Evolutionary conservation across 2,113 vertebrate species (phyloP), one percentile per base, ranked within the genome.

Genomic region (Lynx canadensis): DNA sequence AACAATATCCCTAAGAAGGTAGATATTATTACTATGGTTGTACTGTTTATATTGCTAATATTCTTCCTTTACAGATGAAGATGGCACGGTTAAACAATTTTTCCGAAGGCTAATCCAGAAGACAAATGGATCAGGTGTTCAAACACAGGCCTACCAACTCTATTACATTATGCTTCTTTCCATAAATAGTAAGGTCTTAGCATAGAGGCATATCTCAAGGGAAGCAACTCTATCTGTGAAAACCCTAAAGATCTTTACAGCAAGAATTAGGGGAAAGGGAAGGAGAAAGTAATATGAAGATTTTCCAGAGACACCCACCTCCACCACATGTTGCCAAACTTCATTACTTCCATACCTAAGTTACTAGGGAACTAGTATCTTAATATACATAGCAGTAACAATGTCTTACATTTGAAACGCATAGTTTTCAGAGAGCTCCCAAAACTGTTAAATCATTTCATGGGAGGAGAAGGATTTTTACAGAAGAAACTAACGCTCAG

Each of bases 31-130:
- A 80, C 57, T 93, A 45, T 23, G 25, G 55, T 36, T 80, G 23
- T 66, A 33, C 15, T 95, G n/a, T 68, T 73, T 65, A 27, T 69
- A 83, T 19, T 38, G n/a, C 63, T 74, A 74, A 79, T 65, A 55
- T 79, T 74, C n/a, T 87, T 79, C 86, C 36, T 96, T 94, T 78
- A 90, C 21, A 94, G 81, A 84, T 63, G n/a, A 97, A 96, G 65
- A 95, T 95, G 85, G 50, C 48, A 95, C 92, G 84, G 68, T 79
- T 78, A 86, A 66, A 68, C 21, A 73, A 55, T 50, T 94, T 91
- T 96, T 55, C 78, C 45, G 74, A 89, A 73, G 79, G 36, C 36
- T 84, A 91, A 91, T 95, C 25, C 78, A 41, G 66, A 94, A 79
- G 69, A 94, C 29, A 18, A 96, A 83, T 97, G 57, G 55, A 92